phyloP scores from a whole-genome alignment of 1,140 invertebrate species.

The Drosophila gunungcola region DNA sequence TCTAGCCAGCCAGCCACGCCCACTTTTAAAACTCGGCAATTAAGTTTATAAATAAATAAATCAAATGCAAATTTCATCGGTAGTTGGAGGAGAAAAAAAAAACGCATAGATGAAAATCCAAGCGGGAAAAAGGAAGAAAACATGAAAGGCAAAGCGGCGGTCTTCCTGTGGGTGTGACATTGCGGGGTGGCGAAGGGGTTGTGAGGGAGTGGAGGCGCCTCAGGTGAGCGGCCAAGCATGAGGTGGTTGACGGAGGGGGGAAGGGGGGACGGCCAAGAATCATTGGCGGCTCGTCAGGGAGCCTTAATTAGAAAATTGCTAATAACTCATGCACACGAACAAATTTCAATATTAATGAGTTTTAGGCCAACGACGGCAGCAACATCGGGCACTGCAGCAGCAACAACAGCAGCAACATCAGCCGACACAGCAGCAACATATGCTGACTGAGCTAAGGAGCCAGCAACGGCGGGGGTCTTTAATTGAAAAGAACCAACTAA shows the following conservation, averaged over 20 bases:
- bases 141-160: slow-evolving; percentile 43
- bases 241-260: neutral
- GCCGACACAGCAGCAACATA: slow-evolving; percentile 20
- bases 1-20: neutral
- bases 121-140: slow-evolving; percentile 16
- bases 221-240: slow-evolving; percentile 78
- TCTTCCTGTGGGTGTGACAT: slow-evolving; percentile 71
- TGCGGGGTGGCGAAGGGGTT: neutral
- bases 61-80: slow-evolving; percentile 53
- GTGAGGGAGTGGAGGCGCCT: slow-evolving; percentile 25
- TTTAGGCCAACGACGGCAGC: slow-evolving; percentile 57
- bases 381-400: slow-evolving; percentile 19
- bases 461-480: slow-evolving; percentile 49
- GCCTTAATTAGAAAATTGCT: slow-evolving; percentile 83
- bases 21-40: slow-evolving; percentile 40
- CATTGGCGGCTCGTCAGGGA: slow-evolving; percentile 57
- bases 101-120: slow-evolving; percentile 14
- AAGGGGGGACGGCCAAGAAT: slow-evolving; percentile 10
- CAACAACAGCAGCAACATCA: slow-evolving; percentile 9
- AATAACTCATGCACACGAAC: slow-evolving; percentile 84
- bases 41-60: slow-evolving; percentile 82
- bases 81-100: slow-evolving; percentile 7
- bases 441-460: slow-evolving; percentile 25
- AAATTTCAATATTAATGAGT: slow-evolving; percentile 84
- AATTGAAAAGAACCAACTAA: slow-evolving; percentile 72